Evolutionary conservation across 1,140 invertebrate genomes (phyloP).

Genomic region (Drosophila lowei): DNA sequence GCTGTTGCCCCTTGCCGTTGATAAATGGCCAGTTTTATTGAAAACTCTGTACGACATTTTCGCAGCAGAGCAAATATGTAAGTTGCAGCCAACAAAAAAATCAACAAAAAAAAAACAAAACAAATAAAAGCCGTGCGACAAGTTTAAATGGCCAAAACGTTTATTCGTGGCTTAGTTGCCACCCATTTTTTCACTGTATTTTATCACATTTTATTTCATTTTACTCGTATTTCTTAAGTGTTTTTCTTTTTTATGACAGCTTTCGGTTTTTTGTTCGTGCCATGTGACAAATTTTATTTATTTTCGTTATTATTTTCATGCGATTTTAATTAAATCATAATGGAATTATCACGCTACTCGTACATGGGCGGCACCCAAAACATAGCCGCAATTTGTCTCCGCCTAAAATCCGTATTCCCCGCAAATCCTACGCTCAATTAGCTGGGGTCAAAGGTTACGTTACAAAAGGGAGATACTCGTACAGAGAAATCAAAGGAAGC

Average conservation of each 20-base stretch:
- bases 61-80: constrained; percentile 45
- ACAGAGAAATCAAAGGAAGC: neutral
- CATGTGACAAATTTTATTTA: constrained; percentile 65
- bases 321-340: constrained; percentile 59
- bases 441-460: constrained; percentile 49
- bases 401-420: neutral
- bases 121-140: constrained; percentile 61
- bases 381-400: constrained; percentile 19
- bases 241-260: constrained; percentile 48
- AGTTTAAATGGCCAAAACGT: constrained; percentile 69
- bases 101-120: constrained; percentile 29
- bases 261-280: constrained; percentile 35
- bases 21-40: constrained; percentile 81
- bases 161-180: constrained; percentile 56
- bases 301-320: constrained; percentile 54
- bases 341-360: constrained; percentile 42
- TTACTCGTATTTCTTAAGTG: constrained; percentile 16
- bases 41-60: constrained; percentile 79
- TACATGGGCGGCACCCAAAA: constrained; percentile 10
- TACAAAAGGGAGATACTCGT: neutral
- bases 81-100: constrained; percentile 37
- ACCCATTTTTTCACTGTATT: constrained; percentile 56
- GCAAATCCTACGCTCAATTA: constrained; percentile 50
- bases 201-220: constrained; percentile 31
- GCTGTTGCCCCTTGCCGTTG: constrained; percentile 30